Percentiles rank a stretch among this genome's conserved stretches.
These are phyloP conservation scores for Pelagia noctiluca DNA, from an alignment of 30 jellyfish, hydroid and myxozoan species.

Conservation along the genomic window DNA sequence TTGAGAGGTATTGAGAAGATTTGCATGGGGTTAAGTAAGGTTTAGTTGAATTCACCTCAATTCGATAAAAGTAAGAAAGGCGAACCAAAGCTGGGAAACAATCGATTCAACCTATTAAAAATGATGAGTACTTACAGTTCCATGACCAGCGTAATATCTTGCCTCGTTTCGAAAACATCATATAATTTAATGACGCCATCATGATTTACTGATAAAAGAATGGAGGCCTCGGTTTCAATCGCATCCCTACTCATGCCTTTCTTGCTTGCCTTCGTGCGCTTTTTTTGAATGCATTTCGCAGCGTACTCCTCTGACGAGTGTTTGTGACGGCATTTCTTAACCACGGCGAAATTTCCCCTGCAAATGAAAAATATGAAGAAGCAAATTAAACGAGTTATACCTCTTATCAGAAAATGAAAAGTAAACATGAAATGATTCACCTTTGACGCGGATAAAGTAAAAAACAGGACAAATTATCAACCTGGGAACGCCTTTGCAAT, in stretches of 20 bases:
- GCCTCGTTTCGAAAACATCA: conserved; percentile 82
- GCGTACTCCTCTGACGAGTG: conserved; percentile 77
- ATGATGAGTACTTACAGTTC: conserved; percentile 83
- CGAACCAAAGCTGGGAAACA: background rate
- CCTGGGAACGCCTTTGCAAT: too few relatives aligned
- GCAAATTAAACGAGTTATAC: too few relatives aligned
- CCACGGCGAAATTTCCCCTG: conserved; percentile 99
- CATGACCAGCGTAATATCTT: conserved; percentile 76
- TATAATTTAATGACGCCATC: conserved; percentile 82
- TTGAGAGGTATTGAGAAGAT: too few relatives aligned
- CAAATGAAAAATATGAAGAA: too few relatives aligned
- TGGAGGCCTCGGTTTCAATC: conserved; percentile 90
- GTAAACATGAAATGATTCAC: too few relatives aligned
- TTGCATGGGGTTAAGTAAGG: background rate
- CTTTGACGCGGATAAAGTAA: too few relatives aligned
- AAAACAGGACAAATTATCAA: too few relatives aligned
- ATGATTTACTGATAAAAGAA: conserved; percentile 73
- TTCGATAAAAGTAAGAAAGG: background rate
- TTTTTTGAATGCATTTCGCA: conserved; percentile 87
- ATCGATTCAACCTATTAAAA: background rate
- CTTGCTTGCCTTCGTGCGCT: conserved; percentile 84
- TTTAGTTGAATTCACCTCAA: background rate
- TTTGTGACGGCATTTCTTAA: conserved; percentile 73
- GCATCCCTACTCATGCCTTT: conserved; percentile 86
- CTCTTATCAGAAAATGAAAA: background rate